Conservation (phyloP, 2,888 invertebrate genomes). For the Selenia dentaria region DNA sequence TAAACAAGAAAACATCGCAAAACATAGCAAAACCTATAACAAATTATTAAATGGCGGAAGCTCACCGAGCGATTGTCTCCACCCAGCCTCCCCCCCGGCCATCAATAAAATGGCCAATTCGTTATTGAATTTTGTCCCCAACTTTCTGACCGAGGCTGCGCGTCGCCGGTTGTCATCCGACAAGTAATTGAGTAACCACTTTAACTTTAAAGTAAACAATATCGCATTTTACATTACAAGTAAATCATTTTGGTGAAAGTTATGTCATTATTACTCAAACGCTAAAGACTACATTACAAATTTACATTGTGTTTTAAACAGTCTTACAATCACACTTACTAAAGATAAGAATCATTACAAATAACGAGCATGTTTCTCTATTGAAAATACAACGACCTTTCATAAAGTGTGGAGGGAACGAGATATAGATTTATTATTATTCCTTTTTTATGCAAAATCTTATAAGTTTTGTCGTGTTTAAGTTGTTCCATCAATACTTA, state of each 20-base stretch:
- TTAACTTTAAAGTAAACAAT: conserved; percentile 73
- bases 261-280: conserved; percentile 75
- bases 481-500: conserved; percentile 59
- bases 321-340: conserved; percentile 47
- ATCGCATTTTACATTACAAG: conserved; percentile 56
- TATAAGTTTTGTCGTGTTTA: conserved; percentile 69
- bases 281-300: conserved; percentile 57
- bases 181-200: conserved; percentile 69
- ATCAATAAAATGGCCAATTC: conserved; percentile 86
- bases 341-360: conserved; percentile 57
- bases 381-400: conserved; percentile 60
- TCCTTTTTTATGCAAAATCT: conserved; percentile 61
- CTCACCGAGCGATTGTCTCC: conserved; percentile 75
- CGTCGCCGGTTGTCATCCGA: conserved; percentile 78
- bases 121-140: conserved; percentile 82
- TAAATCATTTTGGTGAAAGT: conserved; percentile 69
- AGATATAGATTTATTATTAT: conserved; percentile 65
- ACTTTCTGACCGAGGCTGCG: conserved; percentile 76
- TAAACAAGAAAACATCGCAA: conserved; percentile 63
- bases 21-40: conserved; percentile 48
- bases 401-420: conserved; percentile 58
- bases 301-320: conserved; percentile 54
- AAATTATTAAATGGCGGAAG: conserved; percentile 78
- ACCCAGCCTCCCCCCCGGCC: conserved; percentile 80
- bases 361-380: conserved; percentile 49